A percentile compares a stretch with the other conserved stretches of the same genome.
These are phyloP conservation scores for Cotesia typhae DNA, from an alignment of 1,140 invertebrate species.

Conservation along the genomic window DNA sequence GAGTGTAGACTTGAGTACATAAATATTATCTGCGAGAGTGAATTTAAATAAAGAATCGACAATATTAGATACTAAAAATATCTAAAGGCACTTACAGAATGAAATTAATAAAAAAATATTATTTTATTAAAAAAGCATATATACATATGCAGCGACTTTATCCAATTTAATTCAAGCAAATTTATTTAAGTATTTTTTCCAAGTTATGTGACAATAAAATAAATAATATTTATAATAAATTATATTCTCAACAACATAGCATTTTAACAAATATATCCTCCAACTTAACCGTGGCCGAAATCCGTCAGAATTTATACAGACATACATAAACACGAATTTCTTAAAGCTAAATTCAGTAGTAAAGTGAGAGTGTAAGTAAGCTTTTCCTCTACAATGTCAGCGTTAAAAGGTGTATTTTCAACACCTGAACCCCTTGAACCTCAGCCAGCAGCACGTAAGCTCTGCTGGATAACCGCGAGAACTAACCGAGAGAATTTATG, in stretches of 20 bases:
- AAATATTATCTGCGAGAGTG: too few relatives aligned
- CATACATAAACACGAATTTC: slow-evolving; percentile 17
- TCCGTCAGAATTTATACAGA: slow-evolving; percentile 13
- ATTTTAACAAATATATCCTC: background rate
- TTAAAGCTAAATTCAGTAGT: slow-evolving; percentile 2
- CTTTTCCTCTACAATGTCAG: slow-evolving; percentile 9
- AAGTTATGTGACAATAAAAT: too few relatives aligned
- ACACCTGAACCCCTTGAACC: slow-evolving; percentile 14
- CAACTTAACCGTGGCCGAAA: slow-evolving; percentile 3
- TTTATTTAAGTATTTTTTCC: too few relatives aligned
- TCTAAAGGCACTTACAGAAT: too few relatives aligned
- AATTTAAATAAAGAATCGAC: too few relatives aligned
- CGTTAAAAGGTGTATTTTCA: slow-evolving; percentile 16
- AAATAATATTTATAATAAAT: slow-evolving; percentile 1
- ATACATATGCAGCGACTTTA: too few relatives aligned
- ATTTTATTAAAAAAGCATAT: too few relatives aligned
- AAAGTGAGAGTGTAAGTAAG: slow-evolving; percentile 15
- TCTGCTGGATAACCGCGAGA: slow-evolving; percentile 15
- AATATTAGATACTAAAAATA: too few relatives aligned
- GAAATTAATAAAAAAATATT: too few relatives aligned
- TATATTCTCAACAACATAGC: background rate
- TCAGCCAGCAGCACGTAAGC: background rate
- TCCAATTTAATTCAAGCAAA: too few relatives aligned
- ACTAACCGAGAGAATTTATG: slow-evolving; percentile 44
- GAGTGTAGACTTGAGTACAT: too few relatives aligned